Conservation (phyloP, 1,140 invertebrate genomes). For the Hyposmocoma kahamanoa region DNA sequence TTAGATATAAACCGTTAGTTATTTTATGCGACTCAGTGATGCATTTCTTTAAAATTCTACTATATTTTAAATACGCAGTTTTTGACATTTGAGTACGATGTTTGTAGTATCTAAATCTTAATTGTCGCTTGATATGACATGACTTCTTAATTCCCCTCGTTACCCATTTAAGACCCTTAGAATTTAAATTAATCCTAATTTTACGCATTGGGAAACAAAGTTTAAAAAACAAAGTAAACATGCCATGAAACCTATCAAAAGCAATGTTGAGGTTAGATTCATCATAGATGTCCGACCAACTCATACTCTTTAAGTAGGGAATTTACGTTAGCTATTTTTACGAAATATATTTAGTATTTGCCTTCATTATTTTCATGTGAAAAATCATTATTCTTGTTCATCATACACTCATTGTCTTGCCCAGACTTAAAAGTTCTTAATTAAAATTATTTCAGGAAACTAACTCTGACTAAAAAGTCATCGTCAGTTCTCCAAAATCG, state of each 20-base stretch:
- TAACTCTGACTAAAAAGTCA: too few species aligned
- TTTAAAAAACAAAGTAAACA: constrained; percentile 17
- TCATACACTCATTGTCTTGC: too few species aligned
- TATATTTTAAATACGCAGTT: constrained; percentile 12
- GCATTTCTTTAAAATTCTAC: constrained; percentile 19
- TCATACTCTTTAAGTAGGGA: too few species aligned
- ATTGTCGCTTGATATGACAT: not conserved
- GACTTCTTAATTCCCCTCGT: not conserved
- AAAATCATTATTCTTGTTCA: too few species aligned
- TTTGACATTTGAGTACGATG: constrained; percentile 2
- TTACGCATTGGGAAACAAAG: constrained; percentile 22
- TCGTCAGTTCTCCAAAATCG: too few species aligned
- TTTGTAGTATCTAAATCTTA: constrained; percentile 5
- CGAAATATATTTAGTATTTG: too few species aligned
- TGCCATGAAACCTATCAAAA: constrained; percentile 17
- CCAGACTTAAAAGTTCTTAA: too few species aligned
- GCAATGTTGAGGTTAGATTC: constrained; percentile 10
- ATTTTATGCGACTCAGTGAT: constrained; percentile 12
- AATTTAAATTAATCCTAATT: constrained; percentile 9
- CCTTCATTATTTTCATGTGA: too few species aligned
- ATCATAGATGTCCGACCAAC: constrained; percentile 9
- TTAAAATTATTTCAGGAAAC: too few species aligned
- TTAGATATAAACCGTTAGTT: not conserved
- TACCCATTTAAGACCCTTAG: not conserved
- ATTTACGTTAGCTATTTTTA: too few species aligned